Evolutionary conservation across 1,140 invertebrate species (phyloP), one percentile per base, ranked within the genome.

Genomic region (Oppia nitens): DNA sequence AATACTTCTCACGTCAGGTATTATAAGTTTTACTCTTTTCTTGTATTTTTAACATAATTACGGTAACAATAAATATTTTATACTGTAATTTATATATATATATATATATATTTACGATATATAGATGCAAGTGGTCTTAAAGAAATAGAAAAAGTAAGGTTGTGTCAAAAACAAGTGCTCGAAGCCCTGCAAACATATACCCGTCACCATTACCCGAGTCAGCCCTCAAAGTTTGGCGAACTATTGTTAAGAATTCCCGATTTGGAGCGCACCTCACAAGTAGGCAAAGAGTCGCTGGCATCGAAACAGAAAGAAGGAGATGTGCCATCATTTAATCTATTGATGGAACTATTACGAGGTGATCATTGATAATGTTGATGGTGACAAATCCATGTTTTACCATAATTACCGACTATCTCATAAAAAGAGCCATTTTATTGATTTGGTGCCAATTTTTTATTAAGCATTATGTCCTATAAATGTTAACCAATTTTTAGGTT

Each of bases 181-280:
- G 88, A 93, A 69, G 88, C 90, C 17, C 72, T 96, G 49, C 86
- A 93, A 69, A 83, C 85, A 48, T 97, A 96, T 70, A 94, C 90
- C 0, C 77, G 84, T 51, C 79, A 84, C 23, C 88, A 91, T 72
- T 96, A 91, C 74, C 87, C 87, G 9, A 83, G 91, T 64, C 82
- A 84, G 71, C 87, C 87, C 47, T 87, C 86, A 57, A 96, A 95
- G 76, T 95, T 94, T 73, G 91, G 91, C 21, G 90, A 96, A 74
- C 75, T 95, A 14, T 73, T 96, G 57, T 77, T 95, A 52, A 78
- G 89, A 64, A 90, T 96, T 72, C 90, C 91, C 32, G 91, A 96
- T 74, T 75, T 95, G 61, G 87, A 95, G 72, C 77, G 88, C 67
- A 91, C 90, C 62, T 94, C 88, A 74, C 87, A 92, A 77, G 83